Conservation (phyloP, 53 echinoderm and acorn worm species). For the Apostichopus leukothele region DNA sequence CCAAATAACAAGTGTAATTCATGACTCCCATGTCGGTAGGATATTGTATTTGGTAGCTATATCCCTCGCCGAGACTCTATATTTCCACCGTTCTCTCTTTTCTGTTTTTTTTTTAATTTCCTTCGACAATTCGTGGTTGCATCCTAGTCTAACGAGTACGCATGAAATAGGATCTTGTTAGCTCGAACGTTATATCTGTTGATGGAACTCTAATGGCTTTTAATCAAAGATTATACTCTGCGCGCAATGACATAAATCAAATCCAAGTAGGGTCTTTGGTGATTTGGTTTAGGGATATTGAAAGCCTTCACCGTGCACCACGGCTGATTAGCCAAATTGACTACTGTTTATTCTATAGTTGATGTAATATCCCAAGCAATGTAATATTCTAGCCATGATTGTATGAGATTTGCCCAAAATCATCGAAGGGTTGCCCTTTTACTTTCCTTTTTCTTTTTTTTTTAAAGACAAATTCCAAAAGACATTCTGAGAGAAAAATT, state of each 20-base stretch:
- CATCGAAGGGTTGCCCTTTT: conserved; percentile 46
- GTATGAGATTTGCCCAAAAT: conserved; percentile 47
- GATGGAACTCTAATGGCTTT: conserved; percentile 54
- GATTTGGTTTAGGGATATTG: conserved; percentile 37
- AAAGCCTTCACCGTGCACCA: conserved; percentile 28
- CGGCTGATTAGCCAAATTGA: conserved; percentile 49
- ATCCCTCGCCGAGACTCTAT: background rate
- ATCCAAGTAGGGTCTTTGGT: conserved; percentile 18
- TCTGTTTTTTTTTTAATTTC: conserved; percentile 33
- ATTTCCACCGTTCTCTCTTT: too few species aligned
- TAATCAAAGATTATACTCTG: conserved; percentile 50
- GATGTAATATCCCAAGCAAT: conserved; percentile 46
- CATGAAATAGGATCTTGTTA: conserved; percentile 56
- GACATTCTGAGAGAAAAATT: conserved; percentile 51
- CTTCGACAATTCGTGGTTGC: conserved; percentile 51
- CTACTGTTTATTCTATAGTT: conserved; percentile 53
- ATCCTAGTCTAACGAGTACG: conserved; percentile 33
- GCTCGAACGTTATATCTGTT: conserved; percentile 28
- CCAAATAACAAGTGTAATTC: conserved; percentile 52
- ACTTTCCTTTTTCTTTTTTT: background rate
- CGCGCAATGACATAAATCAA: conserved; percentile 46
- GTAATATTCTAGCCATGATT: conserved; percentile 44
- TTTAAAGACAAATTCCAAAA: conserved; percentile 32
- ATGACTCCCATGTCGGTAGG: conserved; percentile 45
- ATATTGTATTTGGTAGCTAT: conserved; percentile 33